phyloP scores from a whole-genome alignment of 2,113 vertebrate species.

The Phyllopteryx taeniolatus region DNA sequence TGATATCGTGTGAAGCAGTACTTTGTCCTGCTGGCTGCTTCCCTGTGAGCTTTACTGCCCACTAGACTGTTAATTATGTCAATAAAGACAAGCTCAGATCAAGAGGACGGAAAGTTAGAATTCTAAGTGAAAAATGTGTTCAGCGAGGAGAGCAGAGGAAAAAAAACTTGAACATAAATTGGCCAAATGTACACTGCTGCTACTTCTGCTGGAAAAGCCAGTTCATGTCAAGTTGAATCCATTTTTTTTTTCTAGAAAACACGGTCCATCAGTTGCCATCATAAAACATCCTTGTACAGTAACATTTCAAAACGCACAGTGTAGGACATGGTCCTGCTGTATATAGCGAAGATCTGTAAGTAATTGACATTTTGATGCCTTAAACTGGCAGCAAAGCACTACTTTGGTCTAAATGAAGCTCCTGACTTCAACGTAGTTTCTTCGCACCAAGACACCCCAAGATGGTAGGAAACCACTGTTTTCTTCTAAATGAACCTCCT shows the following conservation, averaged over 20 bases:
- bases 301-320: neutral
- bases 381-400: too few relatives aligned
- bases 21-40: slow-evolving; percentile 21
- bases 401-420: too few relatives aligned
- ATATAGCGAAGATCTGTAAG: too few relatives aligned
- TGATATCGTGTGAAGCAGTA: slow-evolving; percentile 15
- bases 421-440: too few relatives aligned
- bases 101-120: slow-evolving; percentile 20
- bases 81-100: slow-evolving; percentile 18
- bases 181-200: neutral
- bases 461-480: too few relatives aligned
- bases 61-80: slow-evolving; percentile 40
- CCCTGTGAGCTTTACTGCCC: slow-evolving; percentile 21
- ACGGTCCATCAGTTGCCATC: neutral
- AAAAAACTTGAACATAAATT: neutral
- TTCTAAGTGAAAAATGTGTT: slow-evolving; percentile 34
- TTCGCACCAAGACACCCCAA: too few relatives aligned
- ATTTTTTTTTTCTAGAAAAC: neutral
- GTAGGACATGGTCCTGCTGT: too few relatives aligned
- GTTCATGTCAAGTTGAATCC: neutral
- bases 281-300: neutral
- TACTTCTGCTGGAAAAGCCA: neutral
- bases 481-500: too few relatives aligned
- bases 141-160: slow-evolving; percentile 4
- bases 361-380: too few relatives aligned